Conservation (phyloP, 1,140 invertebrate species). For the Gonatopus flavifemur region DNA sequence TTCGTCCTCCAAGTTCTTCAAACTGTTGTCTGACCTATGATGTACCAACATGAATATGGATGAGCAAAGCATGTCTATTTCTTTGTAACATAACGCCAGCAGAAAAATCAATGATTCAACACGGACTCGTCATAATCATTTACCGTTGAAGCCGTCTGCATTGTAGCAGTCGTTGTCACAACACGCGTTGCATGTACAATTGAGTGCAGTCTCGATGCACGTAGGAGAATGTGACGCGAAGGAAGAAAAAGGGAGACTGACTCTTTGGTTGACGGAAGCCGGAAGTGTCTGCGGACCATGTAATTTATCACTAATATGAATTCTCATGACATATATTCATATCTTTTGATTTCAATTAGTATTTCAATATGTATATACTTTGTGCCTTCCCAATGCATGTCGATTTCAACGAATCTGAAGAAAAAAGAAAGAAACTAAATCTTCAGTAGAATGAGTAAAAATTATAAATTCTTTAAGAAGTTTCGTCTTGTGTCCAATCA, state of each 20-base stretch:
- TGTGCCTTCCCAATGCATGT: too few species aligned
- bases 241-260: neutral
- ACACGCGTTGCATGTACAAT: constrained; percentile 38
- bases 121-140: constrained; percentile 46
- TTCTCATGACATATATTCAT: too few species aligned
- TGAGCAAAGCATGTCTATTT: constrained; percentile 14
- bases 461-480: too few species aligned
- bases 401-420: too few species aligned
- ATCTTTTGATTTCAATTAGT: too few species aligned
- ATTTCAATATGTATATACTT: too few species aligned
- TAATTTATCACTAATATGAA: constrained; percentile 18
- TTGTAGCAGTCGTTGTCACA: constrained; percentile 40
- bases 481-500: too few species aligned
- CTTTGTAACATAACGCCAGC: constrained; percentile 32
- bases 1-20: too few species aligned
- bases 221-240: constrained; percentile 12
- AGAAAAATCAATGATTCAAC: constrained; percentile 47
- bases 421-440: too few species aligned
- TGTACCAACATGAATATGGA: too few species aligned
- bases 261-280: constrained; percentile 18
- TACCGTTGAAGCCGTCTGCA: constrained; percentile 48
- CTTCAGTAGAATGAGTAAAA: too few species aligned
- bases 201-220: constrained; percentile 2
- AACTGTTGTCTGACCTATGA: too few species aligned
- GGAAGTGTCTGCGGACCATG: constrained; percentile 13